Evolutionary conservation across 2,797 vertebrate species (phyloP).

Genomic region (Smutsia temminckii): DNA sequence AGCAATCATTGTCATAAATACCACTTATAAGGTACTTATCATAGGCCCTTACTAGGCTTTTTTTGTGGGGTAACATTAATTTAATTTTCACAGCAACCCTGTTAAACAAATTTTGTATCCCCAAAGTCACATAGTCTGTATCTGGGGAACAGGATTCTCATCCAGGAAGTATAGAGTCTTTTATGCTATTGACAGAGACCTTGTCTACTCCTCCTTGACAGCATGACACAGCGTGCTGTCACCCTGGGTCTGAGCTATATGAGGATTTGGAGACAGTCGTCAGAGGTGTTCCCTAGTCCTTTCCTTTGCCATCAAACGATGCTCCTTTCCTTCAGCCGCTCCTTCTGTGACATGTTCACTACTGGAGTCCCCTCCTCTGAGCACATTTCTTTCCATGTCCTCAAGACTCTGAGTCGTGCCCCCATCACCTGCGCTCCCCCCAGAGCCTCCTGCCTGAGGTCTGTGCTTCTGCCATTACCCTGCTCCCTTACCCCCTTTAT

Average conservation of each 20-base stretch:
- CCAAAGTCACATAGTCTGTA: not conserved
- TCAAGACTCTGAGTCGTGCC: not conserved
- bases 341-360: not conserved
- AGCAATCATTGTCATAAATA: not conserved
- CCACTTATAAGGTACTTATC: not conserved
- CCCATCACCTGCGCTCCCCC: not conserved
- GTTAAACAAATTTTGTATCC: not conserved
- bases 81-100: not conserved
- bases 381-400: not conserved
- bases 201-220: too few relatives aligned
- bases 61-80: not conserved
- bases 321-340: not conserved
- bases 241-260: not conserved
- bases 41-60: not conserved
- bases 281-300: not conserved
- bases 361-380: accelerated
- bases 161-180: not conserved
- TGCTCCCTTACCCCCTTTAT: not conserved
- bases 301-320: not conserved
- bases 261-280: not conserved
- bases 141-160: not conserved
- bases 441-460: not conserved
- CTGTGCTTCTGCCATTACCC: not conserved
- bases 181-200: not conserved
- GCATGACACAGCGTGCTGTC: not conserved